A percentile compares a stretch with the other conserved stretches of the same genome.
Evolutionary conservation across 2,113 vertebrate genomes (phyloP).

Genomic region (Anser brachyrhynchus): DNA sequence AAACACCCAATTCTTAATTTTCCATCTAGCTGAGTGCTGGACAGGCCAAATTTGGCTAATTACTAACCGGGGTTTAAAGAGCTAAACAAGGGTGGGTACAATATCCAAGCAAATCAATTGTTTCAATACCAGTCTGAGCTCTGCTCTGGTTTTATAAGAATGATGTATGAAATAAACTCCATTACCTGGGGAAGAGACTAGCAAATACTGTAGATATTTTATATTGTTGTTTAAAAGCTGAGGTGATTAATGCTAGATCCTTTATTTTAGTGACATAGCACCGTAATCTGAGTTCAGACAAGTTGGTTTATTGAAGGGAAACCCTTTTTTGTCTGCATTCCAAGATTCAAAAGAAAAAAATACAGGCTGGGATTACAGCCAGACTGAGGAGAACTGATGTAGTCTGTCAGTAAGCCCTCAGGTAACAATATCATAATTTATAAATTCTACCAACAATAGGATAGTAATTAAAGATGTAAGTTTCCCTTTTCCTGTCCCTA

Average conservation of each 20-base stretch:
- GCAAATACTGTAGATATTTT: slow-evolving; percentile 38
- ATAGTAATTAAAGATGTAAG: slow-evolving; percentile 71
- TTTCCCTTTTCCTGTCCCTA: slow-evolving; percentile 38
- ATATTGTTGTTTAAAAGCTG: slow-evolving; percentile 13
- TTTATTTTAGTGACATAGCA: slow-evolving; percentile 29
- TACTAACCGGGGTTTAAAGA: neutral
- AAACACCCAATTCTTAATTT: neutral
- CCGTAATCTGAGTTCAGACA: slow-evolving; percentile 75
- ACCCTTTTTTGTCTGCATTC: slow-evolving; percentile 75
- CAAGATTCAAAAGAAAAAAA: slow-evolving; percentile 70
- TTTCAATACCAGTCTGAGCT: neutral
- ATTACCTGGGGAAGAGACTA: slow-evolving; percentile 32
- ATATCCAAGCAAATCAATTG: neutral
- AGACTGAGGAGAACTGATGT: slow-evolving; percentile 68
- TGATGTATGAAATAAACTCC: slow-evolving; percentile 19
- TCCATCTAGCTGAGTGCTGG: neutral
- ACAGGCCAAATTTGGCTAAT: neutral
- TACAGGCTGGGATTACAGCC: slow-evolving; percentile 66
- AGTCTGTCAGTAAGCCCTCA: slow-evolving; percentile 79
- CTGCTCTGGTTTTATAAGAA: neutral
- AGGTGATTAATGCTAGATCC: slow-evolving; percentile 29
- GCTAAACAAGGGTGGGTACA: neutral
- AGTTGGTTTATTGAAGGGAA: slow-evolving; percentile 70
- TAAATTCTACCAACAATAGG: slow-evolving; percentile 73
- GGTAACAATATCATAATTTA: slow-evolving; percentile 80